Base-by-base conservation (phyloP, 92 coral and sea anemone species). In the Phenganax stokvisi region DNA sequence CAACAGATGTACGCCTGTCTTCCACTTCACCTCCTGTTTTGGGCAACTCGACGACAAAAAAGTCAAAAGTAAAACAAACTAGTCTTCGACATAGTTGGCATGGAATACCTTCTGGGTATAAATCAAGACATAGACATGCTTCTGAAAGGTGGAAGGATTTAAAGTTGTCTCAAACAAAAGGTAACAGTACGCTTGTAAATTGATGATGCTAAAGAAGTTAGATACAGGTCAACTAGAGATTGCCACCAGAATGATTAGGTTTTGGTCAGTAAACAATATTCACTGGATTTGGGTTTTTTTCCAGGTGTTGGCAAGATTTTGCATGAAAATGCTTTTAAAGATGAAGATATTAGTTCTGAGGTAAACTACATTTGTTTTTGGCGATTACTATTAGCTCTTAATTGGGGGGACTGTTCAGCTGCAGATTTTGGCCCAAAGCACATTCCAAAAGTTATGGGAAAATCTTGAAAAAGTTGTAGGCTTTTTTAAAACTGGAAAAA, bases 21-120 rank as follows among this genome's bases (percentile, higher is more conserved):
- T 55, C 31, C 12, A 75, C 64, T 44, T 75, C 65, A 0, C 63
- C 63, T n/a, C 51, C 80, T 0, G 63, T 27, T 54, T 57, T 30
- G 9, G 51, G 17, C 7, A 12, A 44, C 63, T 25, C 3, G 3
- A 56, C 66, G 10, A 51, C 29, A 55, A 30, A 56, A 8, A 56
- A 8, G 9, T 29, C 29, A 5, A 73, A 55, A 59, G 9, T 27
- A 29, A 76, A 60, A 53, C 27, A n/a, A 44, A 76, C 27, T 20
- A 76, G 56, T 56, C 60, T 76, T 55, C 81, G 57, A 44, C 81
- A 59, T 64, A 76, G 81, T 60, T 76, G 81, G 81, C 81, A 76
- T 58, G 81, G 81, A 6, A 76, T 76, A 69, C 69, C 81, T 15
- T 9, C 81, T 4, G 51, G 10, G n/a, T 20, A 8, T 51, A 59